These are phyloP conservation scores for Sapajus apella DNA, from an alignment of 2,113 vertebrate genomes.

Conservation along the genomic window DNA sequence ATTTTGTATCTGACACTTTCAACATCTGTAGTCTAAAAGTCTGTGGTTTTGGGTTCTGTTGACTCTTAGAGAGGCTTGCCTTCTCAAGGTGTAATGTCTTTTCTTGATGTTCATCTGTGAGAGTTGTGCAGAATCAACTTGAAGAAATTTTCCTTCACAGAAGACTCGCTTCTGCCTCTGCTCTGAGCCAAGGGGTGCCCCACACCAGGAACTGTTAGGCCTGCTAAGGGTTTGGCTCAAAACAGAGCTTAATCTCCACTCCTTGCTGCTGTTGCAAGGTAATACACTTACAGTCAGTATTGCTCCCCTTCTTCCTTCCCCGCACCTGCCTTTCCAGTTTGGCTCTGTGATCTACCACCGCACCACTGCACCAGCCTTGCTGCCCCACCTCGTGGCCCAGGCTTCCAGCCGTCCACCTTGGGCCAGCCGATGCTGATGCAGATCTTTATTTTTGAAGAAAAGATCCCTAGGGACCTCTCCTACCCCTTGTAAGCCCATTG, in stretches of 20 bases:
- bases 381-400: background rate
- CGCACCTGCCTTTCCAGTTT: background rate
- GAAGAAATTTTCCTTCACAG: background rate
- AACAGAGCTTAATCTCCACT: background rate
- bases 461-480: background rate
- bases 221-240: background rate
- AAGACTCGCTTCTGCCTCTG: background rate
- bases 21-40: background rate
- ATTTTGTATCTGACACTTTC: background rate
- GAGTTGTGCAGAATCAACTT: background rate
- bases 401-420: background rate
- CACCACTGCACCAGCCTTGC: background rate
- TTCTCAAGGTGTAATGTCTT: background rate
- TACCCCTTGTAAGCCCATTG: background rate
- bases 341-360: rapidly evolving
- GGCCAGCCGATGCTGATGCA: background rate
- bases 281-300: background rate
- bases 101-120: background rate
- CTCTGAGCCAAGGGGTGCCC: background rate
- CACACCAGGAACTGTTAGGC: background rate
- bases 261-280: background rate
- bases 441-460: background rate
- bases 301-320: background rate
- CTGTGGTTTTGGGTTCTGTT: background rate
- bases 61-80: background rate